phyloP scores from a whole-genome alignment of 2,113 vertebrate genomes.

The Phodopus roborovskii region DNA sequence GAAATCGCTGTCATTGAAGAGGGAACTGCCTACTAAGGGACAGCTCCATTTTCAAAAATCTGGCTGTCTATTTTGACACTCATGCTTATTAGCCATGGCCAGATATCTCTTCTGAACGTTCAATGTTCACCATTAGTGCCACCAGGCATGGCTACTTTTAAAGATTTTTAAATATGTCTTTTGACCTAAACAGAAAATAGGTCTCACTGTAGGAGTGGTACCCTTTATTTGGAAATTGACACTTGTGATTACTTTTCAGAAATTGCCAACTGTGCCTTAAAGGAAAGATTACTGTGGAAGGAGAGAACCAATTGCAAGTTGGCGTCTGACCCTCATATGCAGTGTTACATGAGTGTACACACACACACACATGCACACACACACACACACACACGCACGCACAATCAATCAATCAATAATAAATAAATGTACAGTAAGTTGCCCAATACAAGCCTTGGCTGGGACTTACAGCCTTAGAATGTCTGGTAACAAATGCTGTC shows the following conservation, averaged over 20 bases:
- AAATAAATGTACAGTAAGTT: neutral
- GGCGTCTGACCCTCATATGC: neutral
- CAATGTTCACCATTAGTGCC: too few relatives aligned
- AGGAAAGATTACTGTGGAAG: neutral
- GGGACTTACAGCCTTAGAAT: neutral
- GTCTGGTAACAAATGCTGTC: neutral
- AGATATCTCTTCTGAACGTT: neutral
- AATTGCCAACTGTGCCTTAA: neutral
- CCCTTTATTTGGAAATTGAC: neutral
- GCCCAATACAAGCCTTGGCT: neutral
- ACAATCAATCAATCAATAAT: neutral
- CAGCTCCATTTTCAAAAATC: neutral
- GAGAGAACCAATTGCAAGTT: neutral
- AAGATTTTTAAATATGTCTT: constrained; percentile 7
- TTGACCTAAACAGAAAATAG: neutral
- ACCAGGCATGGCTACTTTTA: neutral
- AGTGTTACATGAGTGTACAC: neutral
- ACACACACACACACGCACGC: neutral
- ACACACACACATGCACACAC: neutral
- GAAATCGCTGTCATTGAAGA: neutral
- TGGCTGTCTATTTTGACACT: neutral
- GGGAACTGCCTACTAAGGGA: neutral
- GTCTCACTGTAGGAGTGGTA: neutral
- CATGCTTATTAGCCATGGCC: neutral
- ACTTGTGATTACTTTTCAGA: neutral